phyloP scores from a whole-genome alignment of 1,140 invertebrate genomes.

The Euwallacea similis region DNA sequence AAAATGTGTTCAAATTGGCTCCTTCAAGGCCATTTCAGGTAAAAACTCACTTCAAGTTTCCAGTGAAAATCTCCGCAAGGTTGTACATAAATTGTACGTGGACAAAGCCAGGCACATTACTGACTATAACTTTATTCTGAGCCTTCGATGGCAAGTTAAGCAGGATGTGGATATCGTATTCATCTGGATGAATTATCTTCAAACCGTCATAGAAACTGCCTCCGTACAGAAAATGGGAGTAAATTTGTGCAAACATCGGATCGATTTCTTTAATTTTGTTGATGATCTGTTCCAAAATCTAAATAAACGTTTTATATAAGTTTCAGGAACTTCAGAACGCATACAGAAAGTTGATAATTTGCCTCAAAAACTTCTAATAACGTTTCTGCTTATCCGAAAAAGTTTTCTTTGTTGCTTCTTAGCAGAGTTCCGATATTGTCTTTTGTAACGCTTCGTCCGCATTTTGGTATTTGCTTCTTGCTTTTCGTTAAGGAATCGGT shows the following conservation, averaged over 20 bases:
- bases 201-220: slow-evolving; percentile 60
- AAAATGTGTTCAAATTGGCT: too few relatives aligned
- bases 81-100: slow-evolving; percentile 11
- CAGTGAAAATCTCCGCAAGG: not conserved
- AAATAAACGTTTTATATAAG: too few relatives aligned
- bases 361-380: too few relatives aligned
- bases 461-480: too few relatives aligned
- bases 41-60: not conserved
- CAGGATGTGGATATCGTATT: slow-evolving; percentile 56
- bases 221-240: slow-evolving; percentile 52
- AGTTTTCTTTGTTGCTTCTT: too few relatives aligned
- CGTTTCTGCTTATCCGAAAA: too few relatives aligned
- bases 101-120: slow-evolving; percentile 35
- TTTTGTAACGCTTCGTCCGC: too few relatives aligned
- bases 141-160: slow-evolving; percentile 23
- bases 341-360: too few relatives aligned
- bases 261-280: slow-evolving; percentile 13
- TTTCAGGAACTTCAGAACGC: too few relatives aligned
- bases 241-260: slow-evolving; percentile 36
- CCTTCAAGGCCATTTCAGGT: not conserved
- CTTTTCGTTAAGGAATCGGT: too few relatives aligned
- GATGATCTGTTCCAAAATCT: slow-evolving; percentile 5
- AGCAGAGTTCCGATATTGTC: too few relatives aligned
- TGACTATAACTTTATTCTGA: slow-evolving; percentile 8
- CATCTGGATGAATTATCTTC: slow-evolving; percentile 56